phyloP scores from a whole-genome alignment of 2,113 vertebrate genomes.

The Ornithorhynchus anatinus region DNA sequence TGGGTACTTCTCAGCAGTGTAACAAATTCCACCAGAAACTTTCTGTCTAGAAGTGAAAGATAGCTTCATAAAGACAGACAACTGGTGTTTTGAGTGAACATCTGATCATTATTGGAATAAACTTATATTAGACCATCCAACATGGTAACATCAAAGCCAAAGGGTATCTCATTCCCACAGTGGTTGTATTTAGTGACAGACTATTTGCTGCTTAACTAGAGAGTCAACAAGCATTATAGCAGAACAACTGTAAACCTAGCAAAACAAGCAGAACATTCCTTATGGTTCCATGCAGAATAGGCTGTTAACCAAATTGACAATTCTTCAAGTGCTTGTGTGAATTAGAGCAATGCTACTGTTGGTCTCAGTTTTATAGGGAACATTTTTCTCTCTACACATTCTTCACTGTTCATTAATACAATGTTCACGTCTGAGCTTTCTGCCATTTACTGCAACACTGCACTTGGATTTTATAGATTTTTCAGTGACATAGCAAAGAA shows the following conservation, averaged over 20 bases:
- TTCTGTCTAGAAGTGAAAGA: constrained; percentile 9
- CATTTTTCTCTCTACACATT: not conserved
- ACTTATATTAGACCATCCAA: constrained; percentile 25
- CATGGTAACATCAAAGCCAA: not conserved
- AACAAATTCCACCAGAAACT: not conserved
- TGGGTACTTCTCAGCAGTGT: too few species aligned
- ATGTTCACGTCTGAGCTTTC: too few species aligned
- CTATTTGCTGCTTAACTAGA: too few species aligned
- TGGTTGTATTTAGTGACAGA: too few species aligned
- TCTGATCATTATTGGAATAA: too few species aligned
- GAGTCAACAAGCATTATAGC: too few species aligned
- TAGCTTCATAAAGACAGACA: not conserved
- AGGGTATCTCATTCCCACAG: not conserved
- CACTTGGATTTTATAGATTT: too few species aligned
- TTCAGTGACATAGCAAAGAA: too few species aligned
- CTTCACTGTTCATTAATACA: too few species aligned
- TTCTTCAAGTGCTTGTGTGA: not conserved
- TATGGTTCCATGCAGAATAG: not conserved
- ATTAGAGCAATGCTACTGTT: not conserved
- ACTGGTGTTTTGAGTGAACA: not conserved
- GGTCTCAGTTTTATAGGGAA: not conserved
- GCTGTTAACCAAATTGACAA: not conserved
- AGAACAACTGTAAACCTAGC: not conserved
- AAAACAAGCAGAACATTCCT: not conserved
- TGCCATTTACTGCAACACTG: too few species aligned